Conservation (phyloP, 1,140 invertebrate species). For the Acromyrmex charruanus region DNA sequence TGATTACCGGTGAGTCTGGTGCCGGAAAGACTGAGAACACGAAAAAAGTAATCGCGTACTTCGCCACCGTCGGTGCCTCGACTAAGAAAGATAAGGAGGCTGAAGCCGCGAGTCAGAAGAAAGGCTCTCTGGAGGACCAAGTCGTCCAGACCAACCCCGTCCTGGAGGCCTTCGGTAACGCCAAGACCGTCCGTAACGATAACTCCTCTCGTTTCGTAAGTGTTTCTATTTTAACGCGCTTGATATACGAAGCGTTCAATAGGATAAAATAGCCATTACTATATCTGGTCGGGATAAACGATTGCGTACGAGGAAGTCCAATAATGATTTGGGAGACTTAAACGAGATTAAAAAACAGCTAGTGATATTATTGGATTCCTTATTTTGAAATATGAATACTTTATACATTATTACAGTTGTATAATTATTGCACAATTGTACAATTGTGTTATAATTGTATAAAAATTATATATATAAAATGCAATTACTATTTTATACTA, state of each 20-base stretch:
- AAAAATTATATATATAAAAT: neutral
- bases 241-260: constrained; percentile 5
- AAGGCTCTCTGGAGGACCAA: constrained; percentile 98
- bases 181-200: constrained; percentile 99
- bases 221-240: constrained; percentile 79
- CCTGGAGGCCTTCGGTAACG: constrained; percentile 99
- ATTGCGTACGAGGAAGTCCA: constrained; percentile 12
- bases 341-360: neutral
- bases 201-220: constrained; percentile 99
- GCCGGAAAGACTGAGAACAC: constrained; percentile 99
- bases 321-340: neutral
- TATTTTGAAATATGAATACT: neutral
- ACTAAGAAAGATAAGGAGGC: constrained; percentile 90
- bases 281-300: constrained; percentile 22
- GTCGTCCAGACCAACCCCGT: constrained; percentile 99
- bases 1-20: constrained; percentile 99
- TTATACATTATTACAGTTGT: neutral
- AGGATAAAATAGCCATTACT: constrained; percentile 30
- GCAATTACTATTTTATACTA: neutral
- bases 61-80: constrained; percentile 97
- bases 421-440: too few species aligned
- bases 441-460: too few species aligned
- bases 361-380: neutral
- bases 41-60: constrained; percentile 99
- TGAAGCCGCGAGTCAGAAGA: constrained; percentile 88